Conservation (phyloP, 2,888 invertebrate species). For the Agrypnus murinus region DNA sequence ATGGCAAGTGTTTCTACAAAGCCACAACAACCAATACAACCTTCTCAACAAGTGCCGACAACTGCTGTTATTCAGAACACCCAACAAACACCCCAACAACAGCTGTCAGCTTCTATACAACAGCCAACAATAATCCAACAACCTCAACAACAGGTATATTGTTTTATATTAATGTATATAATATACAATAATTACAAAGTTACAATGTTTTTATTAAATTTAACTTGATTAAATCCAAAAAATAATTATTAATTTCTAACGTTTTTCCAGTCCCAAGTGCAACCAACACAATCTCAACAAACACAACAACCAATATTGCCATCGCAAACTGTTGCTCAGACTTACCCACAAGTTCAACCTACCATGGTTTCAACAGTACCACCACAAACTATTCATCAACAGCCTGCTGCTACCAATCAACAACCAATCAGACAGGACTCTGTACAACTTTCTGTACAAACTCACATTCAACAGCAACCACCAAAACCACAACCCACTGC, state of each 20-base stretch:
- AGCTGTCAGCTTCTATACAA: conserved; percentile 19
- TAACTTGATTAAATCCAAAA: background rate
- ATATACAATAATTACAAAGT: too few species aligned
- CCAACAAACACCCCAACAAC: conserved; percentile 41
- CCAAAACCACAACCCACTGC: conserved; percentile 13
- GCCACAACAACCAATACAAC: conserved; percentile 40
- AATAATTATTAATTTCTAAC: background rate
- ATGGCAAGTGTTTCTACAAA: conserved; percentile 44
- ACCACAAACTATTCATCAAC: conserved; percentile 26
- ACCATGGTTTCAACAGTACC: background rate
- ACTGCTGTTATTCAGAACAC: conserved; percentile 33
- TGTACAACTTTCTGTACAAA: conserved; percentile 17
- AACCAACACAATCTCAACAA: conserved; percentile 23
- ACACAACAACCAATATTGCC: conserved; percentile 11
- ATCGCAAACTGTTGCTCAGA: conserved; percentile 12
- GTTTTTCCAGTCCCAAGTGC: background rate
- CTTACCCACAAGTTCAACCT: conserved; percentile 40
- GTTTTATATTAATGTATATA: too few species aligned
- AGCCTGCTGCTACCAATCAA: conserved; percentile 13
- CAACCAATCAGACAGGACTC: conserved; percentile 40
- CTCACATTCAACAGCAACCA: conserved; percentile 10
- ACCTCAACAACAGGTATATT: conserved; percentile 18
- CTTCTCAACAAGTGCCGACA: conserved; percentile 40
- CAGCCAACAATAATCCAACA: conserved; percentile 16
- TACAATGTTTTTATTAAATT: too few species aligned